Percentiles rank a stretch among this genome's conserved stretches.
Conservation (phyloP, 1,140 invertebrate genomes). For the Pemphigus obesinymphae region DNA sequence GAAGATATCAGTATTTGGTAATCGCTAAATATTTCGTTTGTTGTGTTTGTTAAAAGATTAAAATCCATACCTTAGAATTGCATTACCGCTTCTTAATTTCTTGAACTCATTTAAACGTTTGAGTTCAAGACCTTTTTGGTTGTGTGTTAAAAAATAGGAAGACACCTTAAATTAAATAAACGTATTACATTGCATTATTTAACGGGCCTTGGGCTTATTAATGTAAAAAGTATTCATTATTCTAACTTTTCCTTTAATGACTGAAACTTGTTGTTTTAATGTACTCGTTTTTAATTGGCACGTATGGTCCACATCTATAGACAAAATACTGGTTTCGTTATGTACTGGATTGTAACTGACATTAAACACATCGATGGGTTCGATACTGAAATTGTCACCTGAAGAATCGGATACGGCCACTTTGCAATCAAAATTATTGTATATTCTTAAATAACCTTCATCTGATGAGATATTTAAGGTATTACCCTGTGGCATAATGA, state of each 20-base stretch:
- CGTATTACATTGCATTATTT: too few relatives aligned
- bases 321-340: not conserved
- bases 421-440: constrained; percentile 57
- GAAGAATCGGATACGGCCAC: not conserved
- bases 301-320: not conserved
- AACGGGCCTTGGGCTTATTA: too few relatives aligned
- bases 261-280: not conserved
- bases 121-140: not conserved
- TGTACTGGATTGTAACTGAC: not conserved
- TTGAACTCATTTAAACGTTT: not conserved
- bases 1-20: too few relatives aligned
- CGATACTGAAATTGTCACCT: constrained; percentile 45
- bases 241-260: not conserved
- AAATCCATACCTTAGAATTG: constrained; percentile 25
- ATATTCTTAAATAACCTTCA: constrained; percentile 63
- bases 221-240: too few relatives aligned
- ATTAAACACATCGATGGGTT: not conserved
- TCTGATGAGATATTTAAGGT: constrained; percentile 46
- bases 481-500: not conserved
- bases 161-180: not conserved
- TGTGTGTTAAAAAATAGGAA: not conserved
- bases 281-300: not conserved
- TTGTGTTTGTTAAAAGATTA: too few relatives aligned
- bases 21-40: too few relatives aligned
- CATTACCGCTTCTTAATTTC: not conserved